Percentiles rank a stretch among this genome's conserved stretches.
Conservation (phyloP, 2,797 vertebrate genomes). For the Pipistrellus pipistrellus region DNA sequence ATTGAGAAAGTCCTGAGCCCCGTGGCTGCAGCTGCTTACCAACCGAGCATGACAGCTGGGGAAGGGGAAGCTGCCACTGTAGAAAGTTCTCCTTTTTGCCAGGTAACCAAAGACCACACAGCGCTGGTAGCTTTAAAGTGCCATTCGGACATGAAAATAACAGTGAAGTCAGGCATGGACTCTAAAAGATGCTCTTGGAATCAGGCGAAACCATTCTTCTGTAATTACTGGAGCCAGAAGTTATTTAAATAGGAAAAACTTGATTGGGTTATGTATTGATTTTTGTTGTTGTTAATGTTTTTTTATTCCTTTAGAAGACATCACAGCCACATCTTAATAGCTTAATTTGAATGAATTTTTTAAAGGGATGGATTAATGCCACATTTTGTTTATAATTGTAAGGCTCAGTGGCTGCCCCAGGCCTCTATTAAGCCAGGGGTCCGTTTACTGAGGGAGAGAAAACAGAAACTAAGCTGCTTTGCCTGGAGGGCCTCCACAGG, state of each 20-base stretch:
- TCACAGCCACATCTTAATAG: neutral
- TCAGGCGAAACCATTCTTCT: constrained; percentile 31
- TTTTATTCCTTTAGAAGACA: constrained; percentile 38
- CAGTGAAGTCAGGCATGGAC: constrained; percentile 20
- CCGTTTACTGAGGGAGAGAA: constrained; percentile 33
- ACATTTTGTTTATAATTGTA: constrained; percentile 69
- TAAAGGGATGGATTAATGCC: constrained; percentile 49
- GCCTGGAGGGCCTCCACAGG: constrained; percentile 6
- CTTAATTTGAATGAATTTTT: constrained; percentile 64
- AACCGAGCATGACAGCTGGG: neutral
- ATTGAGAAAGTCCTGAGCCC: neutral
- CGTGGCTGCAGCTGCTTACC: neutral
- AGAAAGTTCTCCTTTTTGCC: neutral
- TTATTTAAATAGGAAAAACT: constrained; percentile 58
- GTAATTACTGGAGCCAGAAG: constrained; percentile 55
- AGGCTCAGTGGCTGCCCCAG: constrained; percentile 54
- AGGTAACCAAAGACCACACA: neutral
- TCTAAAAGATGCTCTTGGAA: constrained; percentile 18
- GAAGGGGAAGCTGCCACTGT: neutral
- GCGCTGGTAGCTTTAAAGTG: neutral
- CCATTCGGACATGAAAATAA: neutral
- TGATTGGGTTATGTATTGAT: constrained; percentile 37
- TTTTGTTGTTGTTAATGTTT: constrained; percentile 50
- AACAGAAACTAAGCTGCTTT: constrained; percentile 60
- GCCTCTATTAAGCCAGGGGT: constrained; percentile 36